Evolutionary conservation across 30 jellyfish, hydroid and myxozoan species (phyloP).

Genomic region (Cassiopea xamachana): DNA sequence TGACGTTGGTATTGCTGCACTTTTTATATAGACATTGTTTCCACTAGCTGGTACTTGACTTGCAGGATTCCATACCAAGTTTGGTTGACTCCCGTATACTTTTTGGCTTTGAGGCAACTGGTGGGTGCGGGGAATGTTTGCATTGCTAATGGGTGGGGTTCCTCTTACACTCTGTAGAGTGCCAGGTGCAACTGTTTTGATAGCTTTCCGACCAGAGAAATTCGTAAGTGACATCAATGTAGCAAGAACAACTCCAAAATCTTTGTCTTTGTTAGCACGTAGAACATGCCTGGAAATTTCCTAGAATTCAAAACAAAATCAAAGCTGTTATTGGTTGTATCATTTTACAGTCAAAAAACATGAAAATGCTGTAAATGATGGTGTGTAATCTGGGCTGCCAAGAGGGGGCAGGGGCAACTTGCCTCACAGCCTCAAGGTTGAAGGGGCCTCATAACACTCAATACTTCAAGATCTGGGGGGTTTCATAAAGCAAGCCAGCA

Average conservation of each 20-base stretch:
- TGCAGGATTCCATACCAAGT: constrained; percentile 16
- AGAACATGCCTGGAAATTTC: constrained; percentile 82
- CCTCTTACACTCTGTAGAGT: constrained; percentile 61
- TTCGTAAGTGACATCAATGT: constrained; percentile 79
- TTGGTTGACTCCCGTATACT: constrained; percentile 22
- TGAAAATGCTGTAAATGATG: no score
- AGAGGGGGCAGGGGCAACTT: no score
- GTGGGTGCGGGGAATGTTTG: constrained; percentile 15
- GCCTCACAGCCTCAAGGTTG: no score
- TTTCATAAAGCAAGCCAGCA: no score
- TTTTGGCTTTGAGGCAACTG: constrained; percentile 28
- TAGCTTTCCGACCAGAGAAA: constrained; percentile 72
- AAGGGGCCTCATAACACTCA: no score
- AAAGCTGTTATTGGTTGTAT: not conserved
- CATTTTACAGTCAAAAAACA: no score
- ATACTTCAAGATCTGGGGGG: no score
- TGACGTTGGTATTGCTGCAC: constrained; percentile 57
- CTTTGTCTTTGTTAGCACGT: constrained; percentile 81
- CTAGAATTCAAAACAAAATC: constrained; percentile 35
- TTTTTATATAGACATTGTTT: constrained; percentile 49
- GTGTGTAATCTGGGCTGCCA: no score
- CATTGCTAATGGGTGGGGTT: constrained; percentile 13
- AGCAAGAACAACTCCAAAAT: constrained; percentile 85
- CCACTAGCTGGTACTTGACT: constrained; percentile 20
- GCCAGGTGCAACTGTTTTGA: constrained; percentile 73